Base-by-base conservation (phyloP, 2,888 invertebrate genomes). In the Euzetes globulus region DNA sequence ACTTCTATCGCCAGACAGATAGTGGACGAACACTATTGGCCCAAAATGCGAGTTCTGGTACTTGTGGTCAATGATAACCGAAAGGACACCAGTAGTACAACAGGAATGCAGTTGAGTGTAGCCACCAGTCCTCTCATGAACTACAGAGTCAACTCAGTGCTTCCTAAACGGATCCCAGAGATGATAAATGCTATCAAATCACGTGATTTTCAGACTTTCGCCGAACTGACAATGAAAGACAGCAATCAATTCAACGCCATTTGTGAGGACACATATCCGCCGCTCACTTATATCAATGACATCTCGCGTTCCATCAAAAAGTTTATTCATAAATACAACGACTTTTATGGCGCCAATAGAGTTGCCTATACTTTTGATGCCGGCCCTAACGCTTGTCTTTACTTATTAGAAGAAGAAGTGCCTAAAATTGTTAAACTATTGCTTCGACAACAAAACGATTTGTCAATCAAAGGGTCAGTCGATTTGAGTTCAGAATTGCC, bases 351-450 rank as follows among this genome's bases (percentile, higher is more conserved):
- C n/a, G 82, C 84, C 77, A 82, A 84, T 22, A 90, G 88, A 88
- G 87, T 93, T 9, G 94, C 95, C 0, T 99, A 99, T 82, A 97
- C 98, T 19, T 99, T 94, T 85, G 99, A 99, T 87, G 99, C 99
- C 73, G 99, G 99, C 6, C 92, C 97, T 71, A 99, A 99, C 85
- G 94, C 94, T 5, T 95, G 94, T 82, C 83, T 98, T 0, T 96
- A 91, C 83, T 41, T 65, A 19, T 37, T 65, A n/a, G 63, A 17
- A 33, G n/a, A 29, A 19, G 29, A 29, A 11, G 63, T 65, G 2
- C 33, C 63, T 3, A n/a, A 65, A 19, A n/a, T 65, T 1, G 13
- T 65, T 1, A 15, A 37, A 37, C 15, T 65, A 33, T 37, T 65
- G 33, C 63, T n/a, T n/a, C n/a, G n/a, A n/a, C n/a, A 27, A 5